Evolutionary conservation across 2,797 vertebrate genomes (phyloP).

Genomic region (Danio albolineatus): DNA sequence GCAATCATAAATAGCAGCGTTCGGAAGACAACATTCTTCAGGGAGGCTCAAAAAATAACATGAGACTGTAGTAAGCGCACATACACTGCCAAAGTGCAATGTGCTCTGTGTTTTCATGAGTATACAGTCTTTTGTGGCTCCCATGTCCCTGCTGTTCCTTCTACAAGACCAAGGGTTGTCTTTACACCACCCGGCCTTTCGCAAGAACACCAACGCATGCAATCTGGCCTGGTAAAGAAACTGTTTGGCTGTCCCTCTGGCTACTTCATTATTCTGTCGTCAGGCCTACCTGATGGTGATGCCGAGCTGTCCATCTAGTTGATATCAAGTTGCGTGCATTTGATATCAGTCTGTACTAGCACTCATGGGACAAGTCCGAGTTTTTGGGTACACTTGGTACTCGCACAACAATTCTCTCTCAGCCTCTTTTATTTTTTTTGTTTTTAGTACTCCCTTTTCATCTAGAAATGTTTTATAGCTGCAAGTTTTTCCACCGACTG

Average conservation of each 20-base stretch:
- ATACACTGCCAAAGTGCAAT: constrained; percentile 64
- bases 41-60: constrained; percentile 1
- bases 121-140: constrained; percentile 50
- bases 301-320: constrained; percentile 11
- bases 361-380: background rate
- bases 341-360: constrained; percentile 15
- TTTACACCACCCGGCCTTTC: constrained; percentile 33
- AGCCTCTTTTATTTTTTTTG: constrained; percentile 24
- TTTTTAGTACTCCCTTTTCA: constrained; percentile 4
- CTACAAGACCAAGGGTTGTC: constrained; percentile 47
- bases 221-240: constrained; percentile 40
- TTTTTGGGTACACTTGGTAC: constrained; percentile 8
- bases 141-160: constrained; percentile 42
- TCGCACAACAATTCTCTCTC: constrained; percentile 9
- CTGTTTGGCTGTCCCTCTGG: constrained; percentile 25
- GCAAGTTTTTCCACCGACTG: constrained; percentile 70
- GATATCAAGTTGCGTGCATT: constrained; percentile 33
- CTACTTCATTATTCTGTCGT: constrained; percentile 39
- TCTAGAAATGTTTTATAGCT: constrained; percentile 54
- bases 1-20: background rate
- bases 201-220: constrained; percentile 49
- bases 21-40: background rate
- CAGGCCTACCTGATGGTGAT: constrained; percentile 39
- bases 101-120: constrained; percentile 65
- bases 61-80: constrained; percentile 42